Evolutionary conservation across 2,113 vertebrate genomes (phyloP).

Genomic region (Brienomyrus longianalis): DNA sequence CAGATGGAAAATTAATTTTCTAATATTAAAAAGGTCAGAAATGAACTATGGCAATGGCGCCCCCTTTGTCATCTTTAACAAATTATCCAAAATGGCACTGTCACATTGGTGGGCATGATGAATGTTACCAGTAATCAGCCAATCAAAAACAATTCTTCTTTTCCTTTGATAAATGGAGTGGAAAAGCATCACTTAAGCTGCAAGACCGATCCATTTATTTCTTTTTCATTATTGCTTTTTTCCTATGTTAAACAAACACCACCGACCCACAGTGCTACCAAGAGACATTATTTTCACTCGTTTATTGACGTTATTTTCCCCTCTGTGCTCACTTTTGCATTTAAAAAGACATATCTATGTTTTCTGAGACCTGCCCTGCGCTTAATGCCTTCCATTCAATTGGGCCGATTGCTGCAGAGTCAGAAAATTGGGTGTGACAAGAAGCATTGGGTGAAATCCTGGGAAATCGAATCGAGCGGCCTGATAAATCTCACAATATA

Average conservation of each 20-base stretch:
- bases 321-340: conserved; percentile 34
- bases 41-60: conserved; percentile 75
- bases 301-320: conserved; percentile 56
- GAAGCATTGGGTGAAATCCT: neutral
- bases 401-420: neutral
- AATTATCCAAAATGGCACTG: conserved; percentile 87
- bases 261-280: neutral
- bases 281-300: conserved; percentile 53
- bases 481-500: neutral
- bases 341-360: conserved; percentile 26
- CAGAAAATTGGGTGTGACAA: neutral
- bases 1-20: conserved; percentile 90
- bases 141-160: conserved; percentile 79
- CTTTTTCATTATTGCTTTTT: conserved; percentile 41
- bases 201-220: conserved; percentile 63
- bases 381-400: neutral
- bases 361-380: neutral
- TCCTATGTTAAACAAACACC: conserved; percentile 52
- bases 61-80: conserved; percentile 89
- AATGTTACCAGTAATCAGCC: conserved; percentile 79
- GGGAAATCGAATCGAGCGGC: neutral
- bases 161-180: conserved; percentile 66
- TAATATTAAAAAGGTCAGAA: conserved; percentile 95
- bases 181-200: conserved; percentile 52
- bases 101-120: conserved; percentile 82